phyloP scores from a whole-genome alignment of 2,113 vertebrate species.

The Elephantulus edwardii region DNA sequence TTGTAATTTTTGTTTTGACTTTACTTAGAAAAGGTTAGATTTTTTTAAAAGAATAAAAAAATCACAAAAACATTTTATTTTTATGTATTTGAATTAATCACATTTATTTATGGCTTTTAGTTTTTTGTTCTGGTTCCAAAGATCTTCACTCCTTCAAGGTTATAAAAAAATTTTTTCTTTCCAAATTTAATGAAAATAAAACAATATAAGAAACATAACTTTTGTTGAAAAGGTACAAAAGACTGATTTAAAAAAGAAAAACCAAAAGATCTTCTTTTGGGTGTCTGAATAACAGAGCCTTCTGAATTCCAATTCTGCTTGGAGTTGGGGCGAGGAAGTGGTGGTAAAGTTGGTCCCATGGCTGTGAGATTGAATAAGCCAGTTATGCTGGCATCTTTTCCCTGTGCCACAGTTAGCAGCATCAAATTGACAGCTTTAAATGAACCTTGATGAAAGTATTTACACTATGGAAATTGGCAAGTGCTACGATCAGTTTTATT shows the following conservation, averaged over 20 bases:
- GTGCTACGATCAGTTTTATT: not conserved
- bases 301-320: not conserved
- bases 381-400: not conserved
- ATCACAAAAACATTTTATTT: constrained; percentile 41
- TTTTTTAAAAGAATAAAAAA: not conserved
- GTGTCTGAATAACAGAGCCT: not conserved
- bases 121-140: constrained; percentile 27
- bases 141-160: not conserved
- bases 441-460: not conserved
- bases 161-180: constrained; percentile 32
- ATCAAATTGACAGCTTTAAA: not conserved
- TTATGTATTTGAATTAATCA: constrained; percentile 40
- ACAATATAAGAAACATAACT: not conserved
- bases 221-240: constrained; percentile 41
- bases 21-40: not conserved
- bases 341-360: not conserved
- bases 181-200: constrained; percentile 44
- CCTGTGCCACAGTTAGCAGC: not conserved
- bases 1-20: constrained; percentile 31
- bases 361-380: not conserved
- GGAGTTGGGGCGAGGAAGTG: not conserved
- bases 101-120: constrained; percentile 32
- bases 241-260: not conserved
- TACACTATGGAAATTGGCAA: not conserved
- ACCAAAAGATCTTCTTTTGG: not conserved